Base-by-base conservation (phyloP, 2,797 vertebrate species). In the Okamejei kenojei region DNA sequence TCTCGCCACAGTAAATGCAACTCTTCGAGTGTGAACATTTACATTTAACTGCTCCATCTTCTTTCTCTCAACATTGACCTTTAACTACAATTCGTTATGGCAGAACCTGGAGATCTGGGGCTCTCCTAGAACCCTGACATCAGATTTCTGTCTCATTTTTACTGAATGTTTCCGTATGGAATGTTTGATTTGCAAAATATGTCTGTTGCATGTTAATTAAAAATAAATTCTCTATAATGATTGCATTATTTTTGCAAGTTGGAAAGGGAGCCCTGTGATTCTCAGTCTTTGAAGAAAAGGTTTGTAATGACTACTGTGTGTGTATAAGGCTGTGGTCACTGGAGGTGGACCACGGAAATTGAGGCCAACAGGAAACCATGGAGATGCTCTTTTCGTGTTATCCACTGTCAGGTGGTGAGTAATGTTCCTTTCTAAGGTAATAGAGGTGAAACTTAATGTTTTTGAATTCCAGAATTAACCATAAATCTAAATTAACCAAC, bases 331-430 rank as follows among this genome's bases (percentile, higher is more conserved):
- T 73, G 45, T 73, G 23, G 7, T 90, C 8, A 29, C 10, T 76
- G 68, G 68, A 92, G 3, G 71, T 73, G 10, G 7, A 45, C 45
- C 2, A 74, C 13, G 45, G 54, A 74, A 92, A 19, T 74, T 91
- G 35, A 76, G 26, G 45, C 21, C 23, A 26, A 45, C 90, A n/a
- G 90, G 71, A 76, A 21, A 38, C 88, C 38, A 19, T 7, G 38
- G 71, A 29, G 29, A 58, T 54, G 23, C 73, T 76, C 23, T 29
- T n/a, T 73, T 26, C 73, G 26, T 76, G 26, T 73, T 35, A 74
- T 45, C 45, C 21, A 13, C 38, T 45, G 21, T 92, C 90, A 58
- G 71, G 73, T 92, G 90, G 90, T 76, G 71, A 92, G 90, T 92
- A 58, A 76, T 68, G n/a, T 92, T 76, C 90, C 68, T 76, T 76